phyloP scores from a whole-genome alignment of 2,797 vertebrate species.

The Chaetodon trifasciatus region DNA sequence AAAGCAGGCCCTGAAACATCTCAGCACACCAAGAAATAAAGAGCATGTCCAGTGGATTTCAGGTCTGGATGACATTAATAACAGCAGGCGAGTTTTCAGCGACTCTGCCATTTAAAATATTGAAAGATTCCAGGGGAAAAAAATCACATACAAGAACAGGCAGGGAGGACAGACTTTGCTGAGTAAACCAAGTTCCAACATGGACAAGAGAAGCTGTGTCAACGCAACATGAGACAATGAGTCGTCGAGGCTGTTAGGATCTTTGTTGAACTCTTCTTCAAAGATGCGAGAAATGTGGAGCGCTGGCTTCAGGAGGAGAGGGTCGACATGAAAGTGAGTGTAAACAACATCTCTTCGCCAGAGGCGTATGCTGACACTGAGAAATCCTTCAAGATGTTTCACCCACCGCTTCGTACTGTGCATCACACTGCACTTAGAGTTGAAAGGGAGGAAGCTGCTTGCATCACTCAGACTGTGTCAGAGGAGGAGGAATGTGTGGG shows the following conservation, averaged over 20 bases:
- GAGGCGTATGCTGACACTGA: slow-evolving; percentile 25
- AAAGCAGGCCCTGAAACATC: slow-evolving; percentile 26
- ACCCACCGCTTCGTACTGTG: slow-evolving; percentile 19
- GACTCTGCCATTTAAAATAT: slow-evolving; percentile 50
- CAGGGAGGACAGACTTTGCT: slow-evolving; percentile 17
- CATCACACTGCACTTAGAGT: slow-evolving; percentile 38
- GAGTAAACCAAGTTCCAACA: slow-evolving; percentile 26
- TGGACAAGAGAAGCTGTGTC: slow-evolving; percentile 4
- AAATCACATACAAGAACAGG: slow-evolving; percentile 16
- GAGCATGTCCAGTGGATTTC: slow-evolving; percentile 8
- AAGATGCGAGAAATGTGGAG: slow-evolving; percentile 6
- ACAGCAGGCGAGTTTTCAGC: slow-evolving; percentile 32
- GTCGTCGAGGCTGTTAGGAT: background rate
- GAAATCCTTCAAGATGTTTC: slow-evolving; percentile 44
- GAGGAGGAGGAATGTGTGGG: slow-evolving; percentile 18
- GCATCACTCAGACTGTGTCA: slow-evolving; percentile 14
- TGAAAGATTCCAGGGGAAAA: slow-evolving; percentile 36
- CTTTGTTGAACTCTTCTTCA: slow-evolving; percentile 30
- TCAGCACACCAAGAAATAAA: slow-evolving; percentile 9
- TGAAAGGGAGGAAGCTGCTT: slow-evolving; percentile 10
- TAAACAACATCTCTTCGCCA: slow-evolving; percentile 33
- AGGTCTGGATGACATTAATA: slow-evolving; percentile 39
- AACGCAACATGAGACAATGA: background rate
- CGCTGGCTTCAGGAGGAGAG: slow-evolving; percentile 10
- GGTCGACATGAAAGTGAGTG: slow-evolving; percentile 31